A percentile compares a stretch with the other conserved stretches of the same genome.
Evolutionary conservation across 64 coral and sea anemone species (phyloP).

Genomic region (Catalaphyllia jardinei): DNA sequence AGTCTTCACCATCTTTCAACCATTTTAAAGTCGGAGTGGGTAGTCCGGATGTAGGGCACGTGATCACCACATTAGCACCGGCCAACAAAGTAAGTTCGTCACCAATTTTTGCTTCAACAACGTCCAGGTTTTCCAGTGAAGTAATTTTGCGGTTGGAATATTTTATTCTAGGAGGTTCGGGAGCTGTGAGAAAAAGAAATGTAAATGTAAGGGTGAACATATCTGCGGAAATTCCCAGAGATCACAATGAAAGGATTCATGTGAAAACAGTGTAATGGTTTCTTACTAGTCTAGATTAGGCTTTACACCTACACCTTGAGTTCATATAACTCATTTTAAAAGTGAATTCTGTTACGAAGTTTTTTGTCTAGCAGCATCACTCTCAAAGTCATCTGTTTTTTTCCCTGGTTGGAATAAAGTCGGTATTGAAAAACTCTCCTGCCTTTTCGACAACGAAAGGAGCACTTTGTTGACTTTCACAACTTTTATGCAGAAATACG

Average conservation of each 20-base stretch:
- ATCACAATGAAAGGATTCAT: neutral
- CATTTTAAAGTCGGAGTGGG: conserved; percentile 60
- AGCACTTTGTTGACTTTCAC: no score
- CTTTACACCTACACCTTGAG: no score
- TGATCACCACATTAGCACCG: conserved; percentile 46
- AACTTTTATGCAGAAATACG: no score
- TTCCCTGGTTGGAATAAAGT: no score
- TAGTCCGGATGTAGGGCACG: conserved; percentile 63
- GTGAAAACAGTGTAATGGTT: neutral
- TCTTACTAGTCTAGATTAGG: no score
- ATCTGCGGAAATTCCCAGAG: neutral
- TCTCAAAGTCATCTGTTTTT: no score
- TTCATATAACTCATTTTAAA: no score
- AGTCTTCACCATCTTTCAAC: conserved; percentile 15
- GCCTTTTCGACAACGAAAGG: no score
- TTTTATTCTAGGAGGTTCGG: conserved; percentile 43
- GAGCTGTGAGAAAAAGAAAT: conserved; percentile 29
- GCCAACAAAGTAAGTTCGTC: conserved; percentile 51
- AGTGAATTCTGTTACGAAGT: no score
- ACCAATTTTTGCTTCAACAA: conserved; percentile 54
- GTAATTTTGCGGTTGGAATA: conserved; percentile 30
- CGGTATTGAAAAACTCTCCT: no score
- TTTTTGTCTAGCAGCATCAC: no score
- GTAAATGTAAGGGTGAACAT: neutral
- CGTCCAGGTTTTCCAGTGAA: conserved; percentile 21